Evolutionary conservation across 1,140 invertebrate species (phyloP), one percentile per base, ranked within the genome.

Genomic region (Maconellicoccus hirsutus): DNA sequence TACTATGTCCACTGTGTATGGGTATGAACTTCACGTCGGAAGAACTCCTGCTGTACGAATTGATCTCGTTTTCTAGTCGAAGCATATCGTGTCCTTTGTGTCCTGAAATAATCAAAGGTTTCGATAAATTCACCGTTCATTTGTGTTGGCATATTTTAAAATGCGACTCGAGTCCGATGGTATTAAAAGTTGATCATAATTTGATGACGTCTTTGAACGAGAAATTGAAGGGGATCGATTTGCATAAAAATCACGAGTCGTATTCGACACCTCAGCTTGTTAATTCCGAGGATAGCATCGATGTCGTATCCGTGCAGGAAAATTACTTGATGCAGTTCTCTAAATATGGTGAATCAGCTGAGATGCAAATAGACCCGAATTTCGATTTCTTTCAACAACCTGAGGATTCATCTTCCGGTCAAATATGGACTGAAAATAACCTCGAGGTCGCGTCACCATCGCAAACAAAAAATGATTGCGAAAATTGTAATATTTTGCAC

Each of bases 81-180:
- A 87, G 85, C 69, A 78, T 92, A 70, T 77, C 82, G 33, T 92
- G 90, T 79, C 89, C 89, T 14, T 83, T 91, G 25, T 92, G 90
- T 77, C 84, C 86, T 73, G 89, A 91, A 76, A 79, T 86, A 71
- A 80, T 91, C 6, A 78, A 84, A 70, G 89, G 90, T 1, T 83
- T 92, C 70, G 90, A 91, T 79, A 92, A 92, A 80, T 80, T 92
- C n/a, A 92, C 89, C 0, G 90, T 91, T 75, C 90, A 92, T 79
- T 79, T 92, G 72, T 90, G 91, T 75, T 85, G 85, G 26, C 89
- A 92, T 77, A 83, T 84, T 1, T 52, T 75, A 26, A 66, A 66
- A 10, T 66, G 61, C 61, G 61, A 23, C 10, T 71, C 33, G 8
- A 70, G 70, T 29, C 23, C 22, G 10, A 38, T 70, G 0, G 12